A percentile compares a stretch with the other conserved stretches of the same genome.
Conservation (phyloP, 2,797 vertebrate species). For the Phrynocephalus forsythii region DNA sequence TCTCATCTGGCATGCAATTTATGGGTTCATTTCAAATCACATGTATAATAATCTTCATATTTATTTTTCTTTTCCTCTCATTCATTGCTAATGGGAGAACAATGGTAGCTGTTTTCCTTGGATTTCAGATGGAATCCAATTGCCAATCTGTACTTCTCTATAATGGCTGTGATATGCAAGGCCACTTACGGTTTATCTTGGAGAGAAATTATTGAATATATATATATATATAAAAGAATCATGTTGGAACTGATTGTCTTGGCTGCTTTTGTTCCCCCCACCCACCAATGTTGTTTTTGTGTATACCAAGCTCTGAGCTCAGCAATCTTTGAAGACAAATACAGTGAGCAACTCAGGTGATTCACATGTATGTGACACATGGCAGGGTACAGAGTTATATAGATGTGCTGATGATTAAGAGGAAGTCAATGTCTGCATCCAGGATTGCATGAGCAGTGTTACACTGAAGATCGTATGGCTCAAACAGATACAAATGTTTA, state of each 20-base stretch:
- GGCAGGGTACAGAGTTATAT: not conserved
- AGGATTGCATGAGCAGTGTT: not conserved
- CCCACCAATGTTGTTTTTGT: constrained; percentile 56
- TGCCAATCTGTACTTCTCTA: constrained; percentile 64
- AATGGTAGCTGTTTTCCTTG: constrained; percentile 75
- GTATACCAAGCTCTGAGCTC: constrained; percentile 40
- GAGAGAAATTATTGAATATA: constrained; percentile 59
- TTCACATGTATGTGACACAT: not conserved
- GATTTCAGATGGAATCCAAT: constrained; percentile 45
- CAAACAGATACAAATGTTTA: not conserved
- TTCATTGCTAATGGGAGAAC: constrained; percentile 60
- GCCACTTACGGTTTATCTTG: constrained; percentile 75
- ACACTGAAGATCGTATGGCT: not conserved
- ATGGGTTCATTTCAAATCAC: not conserved
- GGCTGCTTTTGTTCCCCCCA: constrained; percentile 72
- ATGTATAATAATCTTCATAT: constrained; percentile 12
- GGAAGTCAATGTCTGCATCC: not conserved
- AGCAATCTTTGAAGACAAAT: constrained; percentile 47
- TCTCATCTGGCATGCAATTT: not conserved
- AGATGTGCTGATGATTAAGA: not conserved
- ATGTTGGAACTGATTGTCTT: constrained; percentile 65
- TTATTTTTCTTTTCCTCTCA: constrained; percentile 58
- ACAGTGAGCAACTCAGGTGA: constrained; percentile 4
- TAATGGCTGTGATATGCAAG: constrained; percentile 70
- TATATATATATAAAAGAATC: constrained; percentile 52